Percentiles rank a stretch among this genome's conserved stretches.
Evolutionary conservation across 2,888 invertebrate species (phyloP).

Genomic region (Podotricha telesiphe): DNA sequence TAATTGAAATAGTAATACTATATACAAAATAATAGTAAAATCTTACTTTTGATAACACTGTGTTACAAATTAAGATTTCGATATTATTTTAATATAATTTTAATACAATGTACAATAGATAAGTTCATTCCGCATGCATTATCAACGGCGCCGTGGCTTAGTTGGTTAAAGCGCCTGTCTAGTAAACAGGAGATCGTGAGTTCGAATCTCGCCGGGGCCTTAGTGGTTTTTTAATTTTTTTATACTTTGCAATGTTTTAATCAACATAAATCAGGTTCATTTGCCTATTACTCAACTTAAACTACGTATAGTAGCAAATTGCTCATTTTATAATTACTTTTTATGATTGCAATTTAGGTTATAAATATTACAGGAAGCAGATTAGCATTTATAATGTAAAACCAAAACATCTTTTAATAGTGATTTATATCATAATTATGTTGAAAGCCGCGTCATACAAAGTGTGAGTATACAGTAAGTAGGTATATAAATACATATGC

Average conservation of each 20-base stretch:
- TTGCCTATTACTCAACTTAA: not conserved
- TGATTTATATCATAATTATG: not conserved
- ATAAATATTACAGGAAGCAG: not conserved
- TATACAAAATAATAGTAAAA: no score
- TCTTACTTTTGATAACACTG: no score
- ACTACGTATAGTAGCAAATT: not conserved
- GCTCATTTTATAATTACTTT: no score
- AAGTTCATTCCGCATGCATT: not conserved
- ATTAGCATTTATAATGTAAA: not conserved
- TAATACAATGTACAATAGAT: not conserved
- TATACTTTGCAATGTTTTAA: not conserved
- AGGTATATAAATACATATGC: no score
- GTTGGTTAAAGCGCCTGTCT: slow-evolving; percentile 87
- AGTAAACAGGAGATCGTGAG: slow-evolving; percentile 81
- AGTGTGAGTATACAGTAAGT: no score
- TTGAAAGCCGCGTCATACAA: no score
- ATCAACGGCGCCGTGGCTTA: slow-evolving; percentile 86
- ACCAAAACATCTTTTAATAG: not conserved
- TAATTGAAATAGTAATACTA: no score
- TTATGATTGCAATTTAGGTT: no score
- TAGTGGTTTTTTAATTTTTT: not conserved
- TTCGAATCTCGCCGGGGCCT: slow-evolving; percentile 81
- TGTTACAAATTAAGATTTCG: no score
- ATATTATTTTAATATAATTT: not conserved
- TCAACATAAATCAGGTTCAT: not conserved